Evolutionary conservation across 2,113 vertebrate genomes (phyloP), one percentile per base, ranked within the genome.

Genomic region (Nannobrachium achirus): DNA sequence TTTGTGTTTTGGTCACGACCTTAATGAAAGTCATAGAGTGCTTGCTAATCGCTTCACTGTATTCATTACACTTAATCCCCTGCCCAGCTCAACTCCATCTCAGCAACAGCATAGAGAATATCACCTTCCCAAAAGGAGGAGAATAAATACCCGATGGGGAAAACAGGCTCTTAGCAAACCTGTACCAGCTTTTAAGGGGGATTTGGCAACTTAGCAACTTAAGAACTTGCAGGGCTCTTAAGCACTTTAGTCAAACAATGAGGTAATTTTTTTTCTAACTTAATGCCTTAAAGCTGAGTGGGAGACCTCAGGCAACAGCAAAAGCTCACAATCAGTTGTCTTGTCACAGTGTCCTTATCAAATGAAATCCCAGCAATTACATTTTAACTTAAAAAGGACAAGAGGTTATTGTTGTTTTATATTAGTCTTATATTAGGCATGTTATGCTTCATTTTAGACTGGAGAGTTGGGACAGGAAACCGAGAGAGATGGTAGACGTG

Each of bases 31-130:
- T 81, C 67, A 44, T 63, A 0, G 8, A 49, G 66, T 42, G 52
- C 7, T 49, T 71, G 55, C 73, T 66, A 84, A 72, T 85, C 53
- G 77, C 8, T 61, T 10, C 14, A 41, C 19, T 73, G 83, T 80
- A 77, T 75, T 82, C 78, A 53, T 66, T 78, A 80, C 73, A 79
- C 61, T 41, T 86, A 88, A 84, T 76, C 69, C 50, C 44, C 76
- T 56, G n/a, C 13, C 20, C 14, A 44, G 16, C 18, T n/a, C 6
- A 15, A 15, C 48, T 9, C 19, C 46, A 7, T n/a, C 19, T 49
- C 44, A 33, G 25, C 25, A 33, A 33, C 3, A 5, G 6, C 25
- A 46, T n/a, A n/a, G n/a, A 11, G 4, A 19, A 8, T 10, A 59
- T 33, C 44, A 46, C 58, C 19, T 61, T 61, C 42, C 41, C 58